Evolutionary conservation across 2,797 vertebrate genomes (phyloP).

Genomic region (Brotula barbata): DNA sequence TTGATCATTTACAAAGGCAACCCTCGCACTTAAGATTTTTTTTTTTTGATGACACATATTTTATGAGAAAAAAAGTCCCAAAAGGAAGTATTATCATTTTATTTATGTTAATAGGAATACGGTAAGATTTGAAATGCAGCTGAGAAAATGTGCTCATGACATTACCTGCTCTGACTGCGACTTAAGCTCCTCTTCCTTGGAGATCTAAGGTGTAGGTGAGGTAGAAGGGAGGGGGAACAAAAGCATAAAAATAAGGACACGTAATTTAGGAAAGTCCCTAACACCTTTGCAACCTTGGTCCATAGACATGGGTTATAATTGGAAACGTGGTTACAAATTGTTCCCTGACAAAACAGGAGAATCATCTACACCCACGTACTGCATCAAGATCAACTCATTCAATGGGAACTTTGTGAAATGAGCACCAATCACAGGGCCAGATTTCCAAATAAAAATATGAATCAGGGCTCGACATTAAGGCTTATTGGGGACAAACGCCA

Average conservation of each 20-base stretch:
- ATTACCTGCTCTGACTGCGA: conserved; percentile 94
- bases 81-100: no score
- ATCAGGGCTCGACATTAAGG: conserved; percentile 67
- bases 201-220: conserved; percentile 80
- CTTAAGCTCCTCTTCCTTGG: conserved; percentile 93
- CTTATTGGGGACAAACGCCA: neutral
- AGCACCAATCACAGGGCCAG: conserved; percentile 44
- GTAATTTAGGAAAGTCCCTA: neutral
- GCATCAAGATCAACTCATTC: conserved; percentile 41
- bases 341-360: conserved; percentile 32
- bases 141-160: neutral
- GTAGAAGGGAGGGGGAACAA: conserved; percentile 17
- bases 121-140: no score
- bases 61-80: no score
- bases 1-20: neutral
- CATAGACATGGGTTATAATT: conserved; percentile 36
- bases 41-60: no score
- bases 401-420: conserved; percentile 42
- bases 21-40: no score
- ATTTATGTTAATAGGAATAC: no score
- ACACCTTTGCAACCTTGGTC: conserved; percentile 48
- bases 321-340: conserved; percentile 55
- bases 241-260: conserved; percentile 33
- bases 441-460: conserved; percentile 32
- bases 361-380: conserved; percentile 54